Percentiles rank a stretch among this genome's conserved stretches.
Conservation (phyloP, 2,113 vertebrate species). For the Otolemur garnettii region DNA sequence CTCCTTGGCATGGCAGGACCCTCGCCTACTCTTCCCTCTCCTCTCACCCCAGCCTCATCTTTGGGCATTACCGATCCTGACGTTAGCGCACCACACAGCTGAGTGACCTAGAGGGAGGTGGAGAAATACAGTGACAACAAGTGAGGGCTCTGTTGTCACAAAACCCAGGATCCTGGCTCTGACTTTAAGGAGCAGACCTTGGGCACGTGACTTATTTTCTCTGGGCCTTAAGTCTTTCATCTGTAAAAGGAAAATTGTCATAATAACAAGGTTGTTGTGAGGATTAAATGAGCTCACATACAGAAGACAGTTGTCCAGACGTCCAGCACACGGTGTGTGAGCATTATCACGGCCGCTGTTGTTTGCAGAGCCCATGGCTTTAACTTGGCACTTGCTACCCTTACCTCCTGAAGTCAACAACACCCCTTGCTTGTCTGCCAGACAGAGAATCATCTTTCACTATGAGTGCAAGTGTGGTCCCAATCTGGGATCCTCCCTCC, state of each 20-base stretch:
- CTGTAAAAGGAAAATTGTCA: background rate
- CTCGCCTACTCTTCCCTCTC: rapidly evolving
- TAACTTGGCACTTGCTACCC: background rate
- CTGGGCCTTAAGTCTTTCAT: background rate
- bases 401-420: background rate
- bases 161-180: background rate
- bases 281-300: background rate
- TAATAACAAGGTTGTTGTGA: background rate
- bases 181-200: background rate
- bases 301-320: background rate
- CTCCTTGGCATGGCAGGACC: background rate
- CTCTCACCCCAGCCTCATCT: background rate
- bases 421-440: background rate
- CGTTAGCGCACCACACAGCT: background rate
- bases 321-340: rapidly evolving
- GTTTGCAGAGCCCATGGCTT: background rate
- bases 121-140: rapidly evolving
- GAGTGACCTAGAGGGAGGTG: background rate
- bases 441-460: background rate
- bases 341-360: background rate
- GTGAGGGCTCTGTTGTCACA: background rate
- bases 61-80: background rate
- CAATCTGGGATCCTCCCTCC: background rate
- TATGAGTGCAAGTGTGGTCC: background rate
- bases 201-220: background rate